Percentiles rank a stretch among this genome's conserved stretches.
Evolutionary conservation across 35 echinoderm and acorn worm genomes (phyloP).

Genomic region (Lytechinus pictus): DNA sequence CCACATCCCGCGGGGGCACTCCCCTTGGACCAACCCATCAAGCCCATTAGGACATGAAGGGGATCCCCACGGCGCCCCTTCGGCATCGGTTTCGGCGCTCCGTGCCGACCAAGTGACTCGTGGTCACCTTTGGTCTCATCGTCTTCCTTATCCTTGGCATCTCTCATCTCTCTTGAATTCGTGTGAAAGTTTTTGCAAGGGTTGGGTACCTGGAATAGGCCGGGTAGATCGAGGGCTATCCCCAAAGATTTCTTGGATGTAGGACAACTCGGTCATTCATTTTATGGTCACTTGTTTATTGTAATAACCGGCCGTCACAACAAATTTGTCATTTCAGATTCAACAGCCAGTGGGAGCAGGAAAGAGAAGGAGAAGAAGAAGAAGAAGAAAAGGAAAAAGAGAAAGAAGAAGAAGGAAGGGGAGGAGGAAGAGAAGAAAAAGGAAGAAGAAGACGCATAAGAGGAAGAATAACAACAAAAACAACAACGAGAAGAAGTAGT

Average conservation of each 20-base stretch:
- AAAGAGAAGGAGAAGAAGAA: neutral
- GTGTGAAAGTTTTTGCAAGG: neutral
- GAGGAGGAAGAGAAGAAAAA: neutral
- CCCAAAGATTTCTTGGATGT: slow-evolving; percentile 35
- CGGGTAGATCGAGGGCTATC: neutral
- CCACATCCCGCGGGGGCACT: neutral
- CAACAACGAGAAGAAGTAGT: neutral
- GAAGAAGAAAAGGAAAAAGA: neutral
- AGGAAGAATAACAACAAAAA: neutral
- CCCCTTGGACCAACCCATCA: neutral
- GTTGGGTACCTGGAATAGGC: neutral
- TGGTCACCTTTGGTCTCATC: neutral
- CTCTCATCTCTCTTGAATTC: neutral
- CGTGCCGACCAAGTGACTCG: slow-evolving; percentile 43
- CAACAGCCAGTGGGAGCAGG: neutral
- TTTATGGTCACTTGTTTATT: slow-evolving; percentile 54
- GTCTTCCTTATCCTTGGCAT: neutral
- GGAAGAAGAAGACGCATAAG: neutral
- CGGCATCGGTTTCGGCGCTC: slow-evolving; percentile 51
- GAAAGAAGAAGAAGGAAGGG: neutral
- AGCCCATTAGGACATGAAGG: neutral
- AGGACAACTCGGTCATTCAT: slow-evolving; percentile 49
- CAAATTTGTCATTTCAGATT: slow-evolving; percentile 28
- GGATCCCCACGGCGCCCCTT: slow-evolving; percentile 38
- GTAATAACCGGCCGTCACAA: slow-evolving; percentile 36